Percentiles rank a stretch among this genome's conserved stretches.
These are phyloP conservation scores for Ophioninae sp. DNA, from an alignment of 2,888 invertebrate species.

Conservation along the genomic window DNA sequence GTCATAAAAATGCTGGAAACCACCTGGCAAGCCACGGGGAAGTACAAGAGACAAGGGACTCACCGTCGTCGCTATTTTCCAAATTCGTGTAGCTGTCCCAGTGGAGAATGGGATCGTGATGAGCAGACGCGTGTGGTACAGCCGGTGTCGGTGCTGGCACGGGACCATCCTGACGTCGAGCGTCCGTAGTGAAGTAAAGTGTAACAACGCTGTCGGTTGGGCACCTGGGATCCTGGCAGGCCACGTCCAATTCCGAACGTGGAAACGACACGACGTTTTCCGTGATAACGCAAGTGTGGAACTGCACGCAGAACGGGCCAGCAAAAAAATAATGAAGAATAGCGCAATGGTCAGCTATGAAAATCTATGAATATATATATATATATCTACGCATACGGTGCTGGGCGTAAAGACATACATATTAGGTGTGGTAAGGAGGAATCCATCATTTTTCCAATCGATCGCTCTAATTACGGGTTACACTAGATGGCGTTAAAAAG, in stretches of 20 bases:
- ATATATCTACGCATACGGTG: too few species aligned
- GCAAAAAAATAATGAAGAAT: slow-evolving; percentile 4
- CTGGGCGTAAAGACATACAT: too few species aligned
- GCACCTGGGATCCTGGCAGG: slow-evolving; percentile 90
- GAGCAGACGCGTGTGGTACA: slow-evolving; percentile 85
- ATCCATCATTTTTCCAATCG: too few species aligned
- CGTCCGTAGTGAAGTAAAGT: slow-evolving; percentile 88
- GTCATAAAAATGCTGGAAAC: background rate
- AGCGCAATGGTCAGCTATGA: background rate
- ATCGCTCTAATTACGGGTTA: too few species aligned
- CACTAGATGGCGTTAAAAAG: too few species aligned
- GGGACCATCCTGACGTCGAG: slow-evolving; percentile 83
- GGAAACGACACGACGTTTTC: slow-evolving; percentile 92
- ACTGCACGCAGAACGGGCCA: slow-evolving; percentile 83
- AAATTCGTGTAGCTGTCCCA: slow-evolving; percentile 90
- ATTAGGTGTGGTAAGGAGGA: too few species aligned
- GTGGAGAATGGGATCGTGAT: slow-evolving; percentile 88
- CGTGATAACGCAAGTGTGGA: slow-evolving; percentile 96
- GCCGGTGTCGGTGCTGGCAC: slow-evolving; percentile 88
- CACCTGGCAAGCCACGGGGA: background rate
- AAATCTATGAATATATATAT: too few species aligned
- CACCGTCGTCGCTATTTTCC: slow-evolving; percentile 80
- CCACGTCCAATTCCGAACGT: slow-evolving; percentile 93
- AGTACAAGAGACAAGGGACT: slow-evolving; percentile 66
- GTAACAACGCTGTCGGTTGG: slow-evolving; percentile 93